Conservation (phyloP, 2,113 vertebrate genomes). For the Atractosteus spatula region DNA sequence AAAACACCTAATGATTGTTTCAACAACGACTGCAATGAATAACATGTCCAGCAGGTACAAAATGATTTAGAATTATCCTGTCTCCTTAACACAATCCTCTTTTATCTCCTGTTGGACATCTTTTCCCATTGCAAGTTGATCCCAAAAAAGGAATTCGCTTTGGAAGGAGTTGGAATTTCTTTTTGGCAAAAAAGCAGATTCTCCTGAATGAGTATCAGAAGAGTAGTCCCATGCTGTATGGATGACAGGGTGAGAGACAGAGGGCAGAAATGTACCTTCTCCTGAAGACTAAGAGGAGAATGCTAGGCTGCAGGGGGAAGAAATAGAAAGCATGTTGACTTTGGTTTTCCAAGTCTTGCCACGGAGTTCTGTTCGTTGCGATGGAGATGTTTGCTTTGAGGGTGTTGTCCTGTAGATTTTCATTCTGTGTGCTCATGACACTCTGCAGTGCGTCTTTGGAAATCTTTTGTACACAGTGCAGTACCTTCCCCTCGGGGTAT, state of each 20-base stretch:
- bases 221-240: neutral
- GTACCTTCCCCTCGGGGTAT: too few relatives aligned
- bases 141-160: neutral
- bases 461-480: too few relatives aligned
- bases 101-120: neutral
- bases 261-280: slow-evolving; percentile 53
- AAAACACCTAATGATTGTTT: neutral
- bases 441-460: too few relatives aligned
- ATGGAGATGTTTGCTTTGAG: neutral
- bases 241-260: slow-evolving; percentile 4
- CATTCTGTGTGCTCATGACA: too few relatives aligned
- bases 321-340: slow-evolving; percentile 22
- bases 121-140: neutral
- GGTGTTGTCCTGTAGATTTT: neutral
- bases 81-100: neutral
- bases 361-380: too few relatives aligned
- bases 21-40: neutral
- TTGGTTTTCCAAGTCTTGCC: neutral
- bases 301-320: slow-evolving; percentile 57
- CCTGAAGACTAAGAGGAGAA: slow-evolving; percentile 51
- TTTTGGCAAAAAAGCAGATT: too few relatives aligned
- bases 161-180: neutral
- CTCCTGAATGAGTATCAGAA: neutral
- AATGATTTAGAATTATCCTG: neutral
- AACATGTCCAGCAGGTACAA: neutral